These are phyloP conservation scores for Brachyrhaphis roseni DNA, from an alignment of 2,797 vertebrate species.

Conservation along the genomic window DNA sequence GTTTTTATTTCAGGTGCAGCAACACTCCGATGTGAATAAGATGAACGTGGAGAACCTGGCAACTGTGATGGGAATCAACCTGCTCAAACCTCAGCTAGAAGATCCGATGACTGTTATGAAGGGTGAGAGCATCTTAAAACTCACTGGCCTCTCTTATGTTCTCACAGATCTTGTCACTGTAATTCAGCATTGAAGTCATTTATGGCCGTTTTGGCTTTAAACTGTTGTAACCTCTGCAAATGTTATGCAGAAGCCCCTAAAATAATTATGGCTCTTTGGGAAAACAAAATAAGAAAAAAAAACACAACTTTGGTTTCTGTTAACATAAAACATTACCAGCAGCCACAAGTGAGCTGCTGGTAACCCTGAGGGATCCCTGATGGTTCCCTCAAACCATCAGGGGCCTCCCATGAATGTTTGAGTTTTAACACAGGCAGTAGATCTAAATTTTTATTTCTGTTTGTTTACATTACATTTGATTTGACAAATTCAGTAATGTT, in stretches of 20 bases:
- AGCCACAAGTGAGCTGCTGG: not conserved
- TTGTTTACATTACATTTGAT: too few relatives aligned
- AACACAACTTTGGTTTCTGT: not conserved
- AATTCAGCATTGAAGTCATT: not conserved
- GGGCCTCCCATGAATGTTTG: too few relatives aligned
- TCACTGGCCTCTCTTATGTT: not conserved
- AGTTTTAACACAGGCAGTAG: too few relatives aligned
- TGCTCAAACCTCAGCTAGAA: constrained; percentile 91
- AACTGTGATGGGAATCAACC: constrained; percentile 96
- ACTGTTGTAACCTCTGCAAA: not conserved
- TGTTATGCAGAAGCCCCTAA: not conserved
- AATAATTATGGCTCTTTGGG: not conserved
- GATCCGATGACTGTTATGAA: constrained; percentile 94
- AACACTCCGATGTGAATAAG: constrained; percentile 89
- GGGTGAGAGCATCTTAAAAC: constrained; percentile 74
- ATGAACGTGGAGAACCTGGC: constrained; percentile 98
- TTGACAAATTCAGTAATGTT: too few relatives aligned
- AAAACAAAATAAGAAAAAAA: not conserved
- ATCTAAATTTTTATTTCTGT: too few relatives aligned
- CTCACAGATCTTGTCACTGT: not conserved
- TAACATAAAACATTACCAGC: not conserved
- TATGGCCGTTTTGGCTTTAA: not conserved
- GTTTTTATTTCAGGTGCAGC: constrained; percentile 93
- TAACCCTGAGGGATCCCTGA: too few relatives aligned
- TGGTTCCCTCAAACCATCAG: too few relatives aligned